Evolutionary conservation across 2,113 vertebrate genomes (phyloP), one percentile per base, ranked within the genome.

Genomic region (Myotis brandtii): DNA sequence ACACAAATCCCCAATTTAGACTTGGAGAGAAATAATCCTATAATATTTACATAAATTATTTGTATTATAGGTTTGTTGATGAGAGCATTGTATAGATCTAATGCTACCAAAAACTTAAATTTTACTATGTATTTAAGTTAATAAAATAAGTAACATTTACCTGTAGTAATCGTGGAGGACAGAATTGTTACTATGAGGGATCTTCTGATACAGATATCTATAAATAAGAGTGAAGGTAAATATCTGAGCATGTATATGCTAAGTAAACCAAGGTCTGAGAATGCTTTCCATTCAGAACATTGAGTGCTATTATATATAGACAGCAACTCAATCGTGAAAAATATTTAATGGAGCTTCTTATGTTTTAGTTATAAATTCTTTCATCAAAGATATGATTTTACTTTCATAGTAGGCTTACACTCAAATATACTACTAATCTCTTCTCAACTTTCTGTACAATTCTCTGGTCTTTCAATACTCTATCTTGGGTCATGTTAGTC

Each of bases 1-100:
- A 85, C 66, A 95, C 50, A 95, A 76, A 64, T 88, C 52, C 93
- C 43, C 18, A 91, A 87, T 92, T 93, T 70, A 82, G 32, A 20
- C 21, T 92, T 56, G 62, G 32, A 27, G 17, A 54, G 3, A 48
- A 83, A 83, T 14, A 86, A 86, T 27, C 3, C 6, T 50, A 21
- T 8, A 37, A 23, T 25, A 62, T n/a, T 11, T 72, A 95, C 94
- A 50, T 86, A 43, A 86, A 93, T 37, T 86, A 17, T 72, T 86
- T 94, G 32, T 96, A 54, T 46, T 83, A 80, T 59, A 72, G 1
- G 9, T 89, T 84, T 89, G 8, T 90, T 82, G 30, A 54, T 8
- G 2, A 84, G 1, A 81, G 0, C 62, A 64, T 76, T 86, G 0
- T 67, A 32, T 23, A 17, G 27, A 50, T 46, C 4, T 50, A 80